Evolutionary conservation across 2,113 vertebrate species (phyloP), one percentile per base, ranked within the genome.

Genomic region (Microtus oregoni): DNA sequence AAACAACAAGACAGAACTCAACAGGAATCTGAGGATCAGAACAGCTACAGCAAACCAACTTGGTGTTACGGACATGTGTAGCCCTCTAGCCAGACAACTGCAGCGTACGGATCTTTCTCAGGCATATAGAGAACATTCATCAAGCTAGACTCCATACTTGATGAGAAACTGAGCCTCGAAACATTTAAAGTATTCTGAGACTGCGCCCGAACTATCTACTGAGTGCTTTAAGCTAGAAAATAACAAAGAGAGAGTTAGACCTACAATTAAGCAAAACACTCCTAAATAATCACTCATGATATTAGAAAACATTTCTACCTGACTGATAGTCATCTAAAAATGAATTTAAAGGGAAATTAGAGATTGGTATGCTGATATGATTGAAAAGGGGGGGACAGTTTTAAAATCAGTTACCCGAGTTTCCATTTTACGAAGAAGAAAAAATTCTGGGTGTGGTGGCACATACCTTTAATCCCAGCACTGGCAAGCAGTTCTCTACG

Each of bases 341-440:
- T 61, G 22, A 82, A 26, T 61, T 82, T 13, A 83, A 38, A 78
- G 15, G 13, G 12, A 90, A 88, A 76, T 75, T 70, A 38, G 61
- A 91, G 67, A 47, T 61, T 90, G 32, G 38, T 81, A 61, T 91
- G 78, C 15, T 79, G 88, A 85, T 50, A 70, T 52, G 12, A 52
- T 65, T 70, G 75, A 47, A 91, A 91, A 92, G 85, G 44, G 68
- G 79, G 70, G 13, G 55, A 19, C 55, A 55, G 55, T 61, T 82
- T 87, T 61, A 92, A 92, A 94, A 88, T 52, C 15, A 89, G 38
- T n/a, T 95, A n/a, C 72, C 26, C 24, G 61, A 38, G 38, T 83
- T 96, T 90, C 68, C 10, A 92, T 35, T 77, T 94, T 67, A 82
- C 86, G 32, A 94, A 73, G 3, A 26, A 38, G 76, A 82, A 68